Evolutionary conservation across 2,888 invertebrate genomes (phyloP), one percentile per base, ranked within the genome.

Genomic region (Phytoseiulus persimilis): DNA sequence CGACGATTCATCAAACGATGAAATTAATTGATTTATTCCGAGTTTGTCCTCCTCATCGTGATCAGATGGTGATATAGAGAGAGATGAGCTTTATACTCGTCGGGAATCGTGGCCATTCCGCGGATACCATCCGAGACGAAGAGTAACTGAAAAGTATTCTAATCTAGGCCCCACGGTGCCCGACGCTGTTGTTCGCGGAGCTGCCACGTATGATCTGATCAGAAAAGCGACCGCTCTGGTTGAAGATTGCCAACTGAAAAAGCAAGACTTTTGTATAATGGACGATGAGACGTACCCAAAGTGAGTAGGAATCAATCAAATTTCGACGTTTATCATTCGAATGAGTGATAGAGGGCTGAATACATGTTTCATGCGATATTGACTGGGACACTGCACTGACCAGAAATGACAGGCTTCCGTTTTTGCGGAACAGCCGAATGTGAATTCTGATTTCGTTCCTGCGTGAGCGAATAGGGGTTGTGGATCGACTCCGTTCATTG

Each of bases 151-250:
- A 65, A 18, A 65, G 65, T 65, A 65, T 65, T 65, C 65, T 65
- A 18, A 87, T 87, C 33, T 45, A 87, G 87, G 87, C 32, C 32
- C 39, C 28, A 45, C 45, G 32, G 87, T 33, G 32, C 39, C 87
- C 39, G 87, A 45, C 11, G 87, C 87, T 45, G 87, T 87, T 33
- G 87, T 87, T 28, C 87, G 33, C 39, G 87, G 33, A 14, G 45
- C n/a, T 14, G 32, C 87, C 23, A 23, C 87, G 33, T 87, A 87
- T 45, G 33, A 87, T 45, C 87, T 87, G 39, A 45, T 87, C 87
- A 87, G 33, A 45, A 87, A 87, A 45, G 45, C 87, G n/a, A 87
- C 87, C n/a, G 87, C 87, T 33, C 87, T 87, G 33, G 87, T 87
- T 45, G 87, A 87, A 45, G 33, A 33, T 45, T 87, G 87, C 87